phyloP scores from a whole-genome alignment of 2,888 invertebrate genomes.

The Pseudococcus jackbeardsleyi region DNA sequence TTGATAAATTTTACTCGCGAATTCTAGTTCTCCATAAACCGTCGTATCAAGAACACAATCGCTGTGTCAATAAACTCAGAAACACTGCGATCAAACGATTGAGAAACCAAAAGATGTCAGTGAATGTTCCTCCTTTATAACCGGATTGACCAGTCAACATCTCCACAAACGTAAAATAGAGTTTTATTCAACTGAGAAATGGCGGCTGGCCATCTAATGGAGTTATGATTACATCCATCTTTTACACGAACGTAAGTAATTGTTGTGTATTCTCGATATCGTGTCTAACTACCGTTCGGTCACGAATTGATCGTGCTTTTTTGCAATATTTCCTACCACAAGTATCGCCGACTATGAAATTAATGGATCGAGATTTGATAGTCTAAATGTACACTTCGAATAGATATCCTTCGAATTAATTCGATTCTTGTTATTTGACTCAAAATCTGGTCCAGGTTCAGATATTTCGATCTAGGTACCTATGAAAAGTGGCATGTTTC shows the following conservation, averaged over 20 bases:
- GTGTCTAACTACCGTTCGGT: background rate
- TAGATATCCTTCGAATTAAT: no score
- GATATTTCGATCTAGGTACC: no score
- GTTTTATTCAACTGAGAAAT: slow-evolving; percentile 21
- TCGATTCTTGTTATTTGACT: no score
- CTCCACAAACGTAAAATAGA: background rate
- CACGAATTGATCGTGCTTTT: slow-evolving; percentile 13
- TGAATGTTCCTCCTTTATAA: background rate
- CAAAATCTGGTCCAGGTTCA: no score
- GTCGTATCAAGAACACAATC: background rate
- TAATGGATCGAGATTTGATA: no score
- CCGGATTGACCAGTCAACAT: slow-evolving; percentile 28
- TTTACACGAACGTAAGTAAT: background rate
- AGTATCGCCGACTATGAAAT: background rate
- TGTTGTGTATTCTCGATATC: slow-evolving; percentile 4
- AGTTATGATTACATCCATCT: slow-evolving; percentile 38
- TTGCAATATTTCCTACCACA: background rate
- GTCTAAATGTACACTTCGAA: no score
- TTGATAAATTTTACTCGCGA: background rate
- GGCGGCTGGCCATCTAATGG: slow-evolving; percentile 7
- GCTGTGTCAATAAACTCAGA: background rate
- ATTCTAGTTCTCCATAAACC: background rate
- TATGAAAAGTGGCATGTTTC: no score
- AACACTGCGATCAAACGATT: background rate
- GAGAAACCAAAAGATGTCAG: background rate